phyloP scores from a whole-genome alignment of 2,888 invertebrate species.

The Temnothorax ravouxi region DNA sequence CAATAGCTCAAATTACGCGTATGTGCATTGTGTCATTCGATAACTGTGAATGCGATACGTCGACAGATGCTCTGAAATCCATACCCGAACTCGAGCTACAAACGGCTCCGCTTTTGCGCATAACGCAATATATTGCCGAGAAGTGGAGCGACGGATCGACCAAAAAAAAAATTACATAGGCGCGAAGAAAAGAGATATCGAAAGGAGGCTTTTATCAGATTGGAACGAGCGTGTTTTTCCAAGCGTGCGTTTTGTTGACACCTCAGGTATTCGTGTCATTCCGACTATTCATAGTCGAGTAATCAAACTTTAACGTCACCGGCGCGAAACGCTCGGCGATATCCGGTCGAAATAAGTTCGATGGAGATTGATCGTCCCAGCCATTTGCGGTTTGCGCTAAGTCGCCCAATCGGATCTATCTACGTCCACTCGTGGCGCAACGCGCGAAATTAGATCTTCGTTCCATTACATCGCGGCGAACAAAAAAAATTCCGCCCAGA shows the following conservation, averaged over 20 bases:
- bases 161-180: background rate
- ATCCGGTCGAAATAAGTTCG: constrained; percentile 45
- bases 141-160: constrained; percentile 4
- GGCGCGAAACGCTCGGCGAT: constrained; percentile 1
- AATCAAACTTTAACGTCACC: constrained; percentile 50
- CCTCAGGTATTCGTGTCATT: constrained; percentile 29
- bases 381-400: constrained; percentile 52
- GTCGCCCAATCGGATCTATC: constrained; percentile 53
- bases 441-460: constrained; percentile 53
- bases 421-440: constrained; percentile 50
- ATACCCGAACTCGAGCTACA: constrained; percentile 53
- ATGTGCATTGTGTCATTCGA: constrained; percentile 56
- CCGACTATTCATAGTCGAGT: constrained; percentile 39
- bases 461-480: constrained; percentile 48
- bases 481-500: constrained; percentile 45
- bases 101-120: constrained; percentile 45
- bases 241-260: background rate
- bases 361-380: constrained; percentile 50
- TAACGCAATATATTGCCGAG: constrained; percentile 38
- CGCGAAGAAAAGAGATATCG: background rate
- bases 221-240: background rate
- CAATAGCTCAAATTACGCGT: constrained; percentile 56
- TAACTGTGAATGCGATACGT: constrained; percentile 55
- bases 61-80: constrained; percentile 53
- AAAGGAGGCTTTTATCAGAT: background rate